These are phyloP conservation scores for Lophotriccus pileatus DNA, from an alignment of 2,797 vertebrate genomes.

Conservation along the genomic window DNA sequence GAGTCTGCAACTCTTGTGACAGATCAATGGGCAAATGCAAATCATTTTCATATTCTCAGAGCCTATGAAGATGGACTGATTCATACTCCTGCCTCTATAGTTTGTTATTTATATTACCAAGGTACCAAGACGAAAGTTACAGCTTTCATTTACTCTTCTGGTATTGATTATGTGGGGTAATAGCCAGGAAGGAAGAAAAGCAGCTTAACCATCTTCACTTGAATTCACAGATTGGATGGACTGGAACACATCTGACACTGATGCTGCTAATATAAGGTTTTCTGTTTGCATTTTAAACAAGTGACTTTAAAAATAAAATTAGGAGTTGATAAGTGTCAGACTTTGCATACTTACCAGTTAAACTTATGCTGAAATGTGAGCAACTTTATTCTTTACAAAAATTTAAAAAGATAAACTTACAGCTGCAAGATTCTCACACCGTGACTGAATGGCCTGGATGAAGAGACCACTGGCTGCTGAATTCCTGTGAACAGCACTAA, in stretches of 20 bases:
- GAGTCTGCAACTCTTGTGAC: background rate
- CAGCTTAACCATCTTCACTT: background rate
- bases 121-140: background rate
- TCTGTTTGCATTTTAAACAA: background rate
- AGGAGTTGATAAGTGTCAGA: background rate
- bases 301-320: background rate
- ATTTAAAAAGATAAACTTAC: constrained; percentile 69
- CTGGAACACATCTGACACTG: background rate
- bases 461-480: constrained; percentile 97
- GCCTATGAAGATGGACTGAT: background rate
- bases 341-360: background rate
- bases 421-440: constrained; percentile 90
- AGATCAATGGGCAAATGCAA: background rate
- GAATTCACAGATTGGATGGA: background rate
- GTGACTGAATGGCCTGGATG: constrained; percentile 98
- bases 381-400: background rate
- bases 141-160: background rate
- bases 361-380: background rate
- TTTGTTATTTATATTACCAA: background rate
- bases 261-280: background rate
- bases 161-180: background rate
- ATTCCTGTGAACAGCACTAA: constrained; percentile 96
- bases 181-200: background rate
- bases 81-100: background rate
- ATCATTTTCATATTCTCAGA: background rate